These are phyloP conservation scores for Leistus spinibarbis DNA, from an alignment of 2,888 invertebrate genomes.

Conservation along the genomic window DNA sequence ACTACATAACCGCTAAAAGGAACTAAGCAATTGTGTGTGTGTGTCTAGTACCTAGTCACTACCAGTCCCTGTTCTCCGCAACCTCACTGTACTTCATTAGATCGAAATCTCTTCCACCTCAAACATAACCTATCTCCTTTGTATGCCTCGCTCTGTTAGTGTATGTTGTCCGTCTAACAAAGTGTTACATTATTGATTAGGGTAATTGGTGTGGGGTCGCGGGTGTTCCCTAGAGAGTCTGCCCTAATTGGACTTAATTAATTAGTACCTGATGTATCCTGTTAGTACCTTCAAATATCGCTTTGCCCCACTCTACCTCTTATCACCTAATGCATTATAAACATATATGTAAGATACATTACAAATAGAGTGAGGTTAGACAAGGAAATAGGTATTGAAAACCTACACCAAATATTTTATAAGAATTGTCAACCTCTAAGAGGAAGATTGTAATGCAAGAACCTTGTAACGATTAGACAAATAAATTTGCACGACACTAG, in stretches of 20 bases:
- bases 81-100: background rate
- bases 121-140: background rate
- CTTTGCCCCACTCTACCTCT: background rate
- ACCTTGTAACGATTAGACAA: too few relatives aligned
- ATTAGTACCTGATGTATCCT: slow-evolving; percentile 41
- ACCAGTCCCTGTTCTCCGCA: background rate
- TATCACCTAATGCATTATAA: background rate
- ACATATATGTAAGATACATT: background rate
- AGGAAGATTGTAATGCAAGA: too few relatives aligned
- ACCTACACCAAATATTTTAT: too few relatives aligned
- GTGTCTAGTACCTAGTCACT: too few relatives aligned
- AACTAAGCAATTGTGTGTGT: too few relatives aligned
- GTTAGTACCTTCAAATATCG: slow-evolving; percentile 22
- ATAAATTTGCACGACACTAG: too few relatives aligned
- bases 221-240: slow-evolving; percentile 15
- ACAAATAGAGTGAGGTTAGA: too few relatives aligned
- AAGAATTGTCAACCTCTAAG: too few relatives aligned
- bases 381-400: too few relatives aligned
- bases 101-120: background rate
- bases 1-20: background rate
- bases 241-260: slow-evolving; percentile 43
- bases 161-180: slow-evolving; percentile 5
- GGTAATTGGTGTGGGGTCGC: slow-evolving; percentile 30
- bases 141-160: background rate
- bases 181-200: slow-evolving; percentile 32